These are phyloP conservation scores for Cygnus atratus DNA, from an alignment of 2,113 vertebrate genomes.

Conservation along the genomic window DNA sequence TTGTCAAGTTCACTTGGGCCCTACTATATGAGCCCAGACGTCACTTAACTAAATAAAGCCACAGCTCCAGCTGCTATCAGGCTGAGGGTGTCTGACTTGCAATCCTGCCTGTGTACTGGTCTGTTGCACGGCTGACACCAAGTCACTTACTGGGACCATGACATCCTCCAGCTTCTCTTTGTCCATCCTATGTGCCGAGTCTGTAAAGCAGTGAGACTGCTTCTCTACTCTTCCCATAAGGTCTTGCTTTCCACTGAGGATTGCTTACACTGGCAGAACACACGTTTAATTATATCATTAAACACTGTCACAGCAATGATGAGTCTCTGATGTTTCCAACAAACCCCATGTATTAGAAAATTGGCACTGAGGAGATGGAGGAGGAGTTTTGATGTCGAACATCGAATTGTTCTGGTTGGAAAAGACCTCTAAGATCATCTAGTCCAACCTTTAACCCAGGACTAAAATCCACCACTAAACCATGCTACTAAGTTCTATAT, in stretches of 20 bases:
- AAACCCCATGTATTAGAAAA: neutral
- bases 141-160: neutral
- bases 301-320: neutral
- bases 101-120: rapidly evolving
- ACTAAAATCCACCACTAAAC: too few relatives aligned
- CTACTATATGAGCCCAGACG: neutral
- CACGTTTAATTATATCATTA: neutral
- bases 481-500: too few relatives aligned
- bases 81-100: neutral
- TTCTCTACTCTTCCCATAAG: neutral
- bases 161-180: neutral
- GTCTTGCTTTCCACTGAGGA: neutral
- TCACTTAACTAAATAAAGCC: neutral
- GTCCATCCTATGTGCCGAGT: neutral
- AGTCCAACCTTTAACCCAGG: too few relatives aligned
- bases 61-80: neutral
- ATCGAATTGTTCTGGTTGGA: too few relatives aligned
- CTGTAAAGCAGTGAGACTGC: neutral
- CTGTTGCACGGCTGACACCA: neutral
- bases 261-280: neutral
- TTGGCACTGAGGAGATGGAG: neutral
- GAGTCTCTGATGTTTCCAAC: neutral
- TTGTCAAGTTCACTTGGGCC: neutral
- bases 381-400: neutral
- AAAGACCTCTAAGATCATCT: too few relatives aligned